Percentiles rank a stretch among this genome's conserved stretches.
Evolutionary conservation across 2,888 invertebrate genomes (phyloP).

Genomic region (Meiosimyza platycephala): DNA sequence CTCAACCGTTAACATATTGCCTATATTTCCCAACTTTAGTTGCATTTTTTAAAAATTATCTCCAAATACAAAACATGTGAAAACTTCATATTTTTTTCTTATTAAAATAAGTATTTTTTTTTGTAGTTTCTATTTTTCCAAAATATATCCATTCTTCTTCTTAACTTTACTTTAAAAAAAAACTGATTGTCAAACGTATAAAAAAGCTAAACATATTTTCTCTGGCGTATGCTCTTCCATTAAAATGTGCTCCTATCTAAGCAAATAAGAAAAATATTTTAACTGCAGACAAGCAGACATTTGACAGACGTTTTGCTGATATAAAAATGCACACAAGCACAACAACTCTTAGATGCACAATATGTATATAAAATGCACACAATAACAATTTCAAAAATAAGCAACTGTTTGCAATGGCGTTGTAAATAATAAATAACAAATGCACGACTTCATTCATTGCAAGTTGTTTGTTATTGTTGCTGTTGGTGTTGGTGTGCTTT

Average conservation of each 20-base stretch:
- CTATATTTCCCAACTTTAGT: no score
- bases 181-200: background rate
- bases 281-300: conserved; percentile 26
- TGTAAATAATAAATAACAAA: conserved; percentile 34
- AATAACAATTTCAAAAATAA: conserved; percentile 14
- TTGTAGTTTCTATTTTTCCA: no score
- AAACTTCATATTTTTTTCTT: no score
- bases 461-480: conserved; percentile 19
- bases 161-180: no score
- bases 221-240: background rate
- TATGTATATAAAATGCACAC: background rate
- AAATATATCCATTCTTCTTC: no score
- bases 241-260: conserved; percentile 4
- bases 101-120: no score
- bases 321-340: conserved; percentile 14
- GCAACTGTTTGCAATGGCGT: conserved; percentile 20
- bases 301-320: conserved; percentile 28
- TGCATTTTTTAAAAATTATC: no score
- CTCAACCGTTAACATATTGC: no score
- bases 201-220: conserved; percentile 13
- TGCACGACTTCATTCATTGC: conserved; percentile 32
- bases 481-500: background rate
- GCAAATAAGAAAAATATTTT: conserved; percentile 11
- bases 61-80: no score
- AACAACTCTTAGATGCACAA: background rate